Conservation (phyloP, 1,140 invertebrate genomes). For the Ceratoteleas bidentatus region DNA sequence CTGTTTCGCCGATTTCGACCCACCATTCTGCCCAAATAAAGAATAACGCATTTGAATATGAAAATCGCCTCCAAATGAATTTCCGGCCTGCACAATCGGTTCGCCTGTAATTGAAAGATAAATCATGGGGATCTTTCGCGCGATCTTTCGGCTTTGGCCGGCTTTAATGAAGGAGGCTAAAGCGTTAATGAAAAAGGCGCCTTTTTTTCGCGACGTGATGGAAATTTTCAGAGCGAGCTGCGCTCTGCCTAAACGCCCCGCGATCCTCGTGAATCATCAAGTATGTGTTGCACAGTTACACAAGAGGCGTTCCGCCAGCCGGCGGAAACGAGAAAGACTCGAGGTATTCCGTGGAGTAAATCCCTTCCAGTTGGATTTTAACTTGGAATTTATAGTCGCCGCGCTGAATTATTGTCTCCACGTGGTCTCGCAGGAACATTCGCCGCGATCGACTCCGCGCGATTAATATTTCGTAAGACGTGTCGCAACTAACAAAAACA, state of each 20-base stretch:
- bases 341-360: slow-evolving; percentile 69
- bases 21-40: too few species aligned
- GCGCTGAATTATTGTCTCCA: slow-evolving; percentile 72
- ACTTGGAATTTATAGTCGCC: slow-evolving; percentile 73
- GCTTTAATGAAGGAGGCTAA: slow-evolving; percentile 44
- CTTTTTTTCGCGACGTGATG: slow-evolving; percentile 53
- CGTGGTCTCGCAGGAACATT: slow-evolving; percentile 61
- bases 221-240: slow-evolving; percentile 58
- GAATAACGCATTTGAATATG: slow-evolving; percentile 13
- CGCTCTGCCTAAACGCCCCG: slow-evolving; percentile 48
- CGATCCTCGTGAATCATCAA: slow-evolving; percentile 61
- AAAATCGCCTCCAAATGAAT: slow-evolving; percentile 16
- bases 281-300: slow-evolving; percentile 52
- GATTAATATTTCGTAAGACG: slow-evolving; percentile 72
- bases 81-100: slow-evolving; percentile 28
- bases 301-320: slow-evolving; percentile 39
- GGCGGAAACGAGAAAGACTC: slow-evolving; percentile 59
- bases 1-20: too few species aligned
- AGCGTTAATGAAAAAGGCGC: slow-evolving; percentile 57
- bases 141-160: slow-evolving; percentile 33
- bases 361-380: slow-evolving; percentile 74
- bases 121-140: slow-evolving; percentile 23
- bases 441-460: slow-evolving; percentile 60
- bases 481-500: slow-evolving; percentile 62
- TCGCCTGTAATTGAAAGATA: slow-evolving; percentile 49